phyloP scores from a whole-genome alignment of 1,140 invertebrate species.

The Aphelenchoides fujianensis region DNA sequence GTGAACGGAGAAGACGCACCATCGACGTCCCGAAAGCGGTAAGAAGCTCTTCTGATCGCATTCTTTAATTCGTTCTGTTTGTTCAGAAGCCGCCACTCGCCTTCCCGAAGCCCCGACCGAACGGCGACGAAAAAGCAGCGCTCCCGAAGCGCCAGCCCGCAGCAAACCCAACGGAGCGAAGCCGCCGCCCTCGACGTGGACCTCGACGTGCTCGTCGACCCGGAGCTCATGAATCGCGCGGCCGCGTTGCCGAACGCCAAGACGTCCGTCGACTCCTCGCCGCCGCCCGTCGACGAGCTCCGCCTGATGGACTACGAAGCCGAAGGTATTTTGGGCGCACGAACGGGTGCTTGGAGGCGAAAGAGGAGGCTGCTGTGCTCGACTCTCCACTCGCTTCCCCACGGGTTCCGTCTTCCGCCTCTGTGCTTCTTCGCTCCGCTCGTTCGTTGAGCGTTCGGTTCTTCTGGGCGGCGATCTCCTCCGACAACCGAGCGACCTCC shows the following conservation, averaged over 20 bases:
- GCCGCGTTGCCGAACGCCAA: neutral
- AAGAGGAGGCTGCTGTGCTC: neutral
- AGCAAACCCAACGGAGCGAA: neutral
- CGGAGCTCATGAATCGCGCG: neutral
- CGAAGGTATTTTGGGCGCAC: constrained; percentile 7
- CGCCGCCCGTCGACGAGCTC: neutral
- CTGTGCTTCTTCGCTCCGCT: neutral
- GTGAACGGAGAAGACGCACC: neutral
- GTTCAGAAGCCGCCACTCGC: neutral
- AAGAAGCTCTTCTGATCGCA: constrained; percentile 5
- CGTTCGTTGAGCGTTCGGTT: neutral
- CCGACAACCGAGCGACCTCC: neutral
- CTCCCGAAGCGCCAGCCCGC: neutral
- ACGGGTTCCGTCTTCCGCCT: neutral
- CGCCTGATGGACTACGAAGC: neutral
- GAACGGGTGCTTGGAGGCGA: neutral
- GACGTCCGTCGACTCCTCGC: neutral
- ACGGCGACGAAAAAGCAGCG: neutral
- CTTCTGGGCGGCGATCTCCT: neutral
- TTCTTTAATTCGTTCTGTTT: too few species aligned
- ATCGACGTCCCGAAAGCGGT: neutral
- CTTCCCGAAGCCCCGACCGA: neutral
- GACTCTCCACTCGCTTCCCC: neutral
- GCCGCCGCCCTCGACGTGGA: neutral
- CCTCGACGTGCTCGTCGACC: neutral